These are phyloP conservation scores for Leucophenga montana DNA, from an alignment of 2,888 invertebrate genomes.

Conservation along the genomic window DNA sequence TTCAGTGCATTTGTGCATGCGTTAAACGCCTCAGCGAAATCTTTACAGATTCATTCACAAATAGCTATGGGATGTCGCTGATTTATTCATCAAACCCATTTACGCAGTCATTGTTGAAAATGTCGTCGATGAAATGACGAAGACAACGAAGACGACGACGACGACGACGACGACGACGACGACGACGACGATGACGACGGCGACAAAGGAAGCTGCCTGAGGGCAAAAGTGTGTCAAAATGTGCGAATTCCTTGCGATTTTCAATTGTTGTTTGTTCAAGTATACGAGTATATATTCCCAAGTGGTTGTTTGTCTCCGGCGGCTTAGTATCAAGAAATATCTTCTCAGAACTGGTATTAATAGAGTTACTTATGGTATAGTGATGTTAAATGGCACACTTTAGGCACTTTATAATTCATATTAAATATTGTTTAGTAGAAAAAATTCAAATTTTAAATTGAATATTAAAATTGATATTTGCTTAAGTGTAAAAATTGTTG, in stretches of 20 bases:
- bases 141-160: neutral
- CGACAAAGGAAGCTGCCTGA: neutral
- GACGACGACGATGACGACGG: no score
- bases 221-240: conserved; percentile 7
- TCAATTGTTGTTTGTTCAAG: neutral
- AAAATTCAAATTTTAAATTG: no score
- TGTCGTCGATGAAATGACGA: neutral
- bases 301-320: neutral
- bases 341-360: conserved; percentile 47
- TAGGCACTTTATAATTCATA: no score
- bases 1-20: neutral
- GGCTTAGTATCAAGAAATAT: conserved; percentile 39
- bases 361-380: conserved; percentile 29
- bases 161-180: no score
- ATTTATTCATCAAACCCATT: neutral
- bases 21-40: neutral
- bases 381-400: no score
- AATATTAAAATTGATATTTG: no score
- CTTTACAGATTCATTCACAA: conserved; percentile 5
- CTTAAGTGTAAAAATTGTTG: no score
- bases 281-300: neutral
- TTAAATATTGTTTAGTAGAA: no score
- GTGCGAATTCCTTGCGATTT: neutral
- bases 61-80: neutral
- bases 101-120: neutral